phyloP scores from a whole-genome alignment of 2,888 invertebrate species.

The Lordiphosa andalusiaca region DNA sequence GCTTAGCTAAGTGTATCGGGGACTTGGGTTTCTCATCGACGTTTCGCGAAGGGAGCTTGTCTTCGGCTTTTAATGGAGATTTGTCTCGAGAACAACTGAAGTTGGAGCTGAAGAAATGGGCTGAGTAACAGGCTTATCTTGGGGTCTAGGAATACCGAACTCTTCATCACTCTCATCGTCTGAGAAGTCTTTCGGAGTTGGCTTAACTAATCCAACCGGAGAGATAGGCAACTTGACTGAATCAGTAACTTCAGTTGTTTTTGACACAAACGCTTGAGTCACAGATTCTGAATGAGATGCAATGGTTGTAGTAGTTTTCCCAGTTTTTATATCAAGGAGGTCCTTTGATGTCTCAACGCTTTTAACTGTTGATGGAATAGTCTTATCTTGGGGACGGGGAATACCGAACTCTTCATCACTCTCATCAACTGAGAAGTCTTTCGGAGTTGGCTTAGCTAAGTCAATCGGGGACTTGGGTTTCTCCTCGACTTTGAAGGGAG shows the following conservation, averaged over 20 bases:
- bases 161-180: no score
- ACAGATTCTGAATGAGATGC: no score
- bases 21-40: conserved; percentile 7
- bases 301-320: no score
- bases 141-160: background rate
- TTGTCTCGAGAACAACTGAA: background rate
- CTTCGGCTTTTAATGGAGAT: background rate
- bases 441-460: no score
- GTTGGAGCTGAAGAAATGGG: background rate
- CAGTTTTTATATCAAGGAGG: background rate
- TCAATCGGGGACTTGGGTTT: no score
- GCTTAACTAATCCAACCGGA: background rate
- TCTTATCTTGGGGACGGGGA: conserved; percentile 1
- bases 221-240: conserved; percentile 3
- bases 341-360: background rate
- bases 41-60: background rate
- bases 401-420: no score
- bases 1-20: background rate
- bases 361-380: conserved; percentile 6
- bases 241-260: no score
- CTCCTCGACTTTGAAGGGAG: no score
- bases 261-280: background rate
- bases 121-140: conserved; percentile 5
- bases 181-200: no score
- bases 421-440: no score